phyloP scores from a whole-genome alignment of 2,113 vertebrate species.

The Leucoraja erinaceus region DNA sequence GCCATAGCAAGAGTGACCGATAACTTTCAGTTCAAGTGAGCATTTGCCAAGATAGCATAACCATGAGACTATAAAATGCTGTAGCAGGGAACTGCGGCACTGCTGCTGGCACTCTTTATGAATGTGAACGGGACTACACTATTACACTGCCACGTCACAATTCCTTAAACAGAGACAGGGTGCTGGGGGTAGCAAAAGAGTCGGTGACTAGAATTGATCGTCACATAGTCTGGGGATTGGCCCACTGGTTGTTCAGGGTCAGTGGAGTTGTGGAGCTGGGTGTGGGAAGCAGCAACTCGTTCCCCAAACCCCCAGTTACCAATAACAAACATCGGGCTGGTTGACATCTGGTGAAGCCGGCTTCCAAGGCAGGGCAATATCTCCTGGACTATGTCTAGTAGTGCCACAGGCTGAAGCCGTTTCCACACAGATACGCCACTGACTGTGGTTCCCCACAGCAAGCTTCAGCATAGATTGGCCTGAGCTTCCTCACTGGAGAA shows the following conservation, averaged over 20 bases:
- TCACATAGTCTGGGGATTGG: neutral
- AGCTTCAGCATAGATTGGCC: neutral
- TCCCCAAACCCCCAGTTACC: no score
- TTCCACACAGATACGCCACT: neutral
- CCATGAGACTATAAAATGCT: neutral
- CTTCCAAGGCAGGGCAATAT: no score
- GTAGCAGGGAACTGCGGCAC: neutral
- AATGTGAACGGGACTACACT: neutral
- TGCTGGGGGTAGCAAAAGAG: neutral
- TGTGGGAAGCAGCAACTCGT: no score
- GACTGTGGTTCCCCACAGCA: neutral
- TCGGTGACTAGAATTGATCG: neutral
- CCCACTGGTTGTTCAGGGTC: neutral
- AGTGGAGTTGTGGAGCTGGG: neutral
- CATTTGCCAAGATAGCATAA: neutral
- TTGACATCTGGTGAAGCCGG: no score
- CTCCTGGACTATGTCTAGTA: no score
- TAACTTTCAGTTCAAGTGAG: neutral
- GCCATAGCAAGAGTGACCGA: neutral
- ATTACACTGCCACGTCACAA: neutral
- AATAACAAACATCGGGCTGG: no score
- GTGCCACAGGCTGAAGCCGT: neutral
- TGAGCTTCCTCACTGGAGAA: neutral
- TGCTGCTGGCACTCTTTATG: neutral
- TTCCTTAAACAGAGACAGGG: neutral